Base-by-base conservation (phyloP, 2,113 vertebrate species). In the Cynocephalus volans region DNA sequence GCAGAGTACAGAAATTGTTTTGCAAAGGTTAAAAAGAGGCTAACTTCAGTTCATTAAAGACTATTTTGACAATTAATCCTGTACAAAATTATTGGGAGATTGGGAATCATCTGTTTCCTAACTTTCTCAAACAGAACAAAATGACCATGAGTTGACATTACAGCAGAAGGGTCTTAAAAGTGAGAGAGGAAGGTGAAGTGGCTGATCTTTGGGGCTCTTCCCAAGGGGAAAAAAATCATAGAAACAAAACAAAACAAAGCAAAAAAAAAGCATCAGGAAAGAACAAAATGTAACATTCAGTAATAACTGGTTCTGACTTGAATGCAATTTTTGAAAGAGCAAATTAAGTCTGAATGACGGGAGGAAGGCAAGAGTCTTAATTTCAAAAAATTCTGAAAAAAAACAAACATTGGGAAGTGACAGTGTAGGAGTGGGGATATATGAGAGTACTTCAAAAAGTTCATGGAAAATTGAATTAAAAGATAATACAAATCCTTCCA, bases 351-450 rank as follows among this genome's bases (percentile, higher is more conserved):
- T 88, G 21, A 90, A 50, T 88, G 58, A 65, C 7, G 84, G 45
- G 21, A 70, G 21, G 24, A 54, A 64, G 26, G 17, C 6, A 48
- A 72, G 18, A 48, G 41, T 62, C 19, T 11, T 92, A 58, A 65
- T 41, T 87, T 90, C 73, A 92, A 60, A 90, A 94, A 97, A 52
- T 9, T 58, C 52, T 60, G 18, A 87, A 95, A 96, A 96, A 58
- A 48, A 77, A 80, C 4, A 19, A 31, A 77, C 15, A 4, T 21
- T 82, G 24, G 52, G 19, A n/a, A 92, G 26, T 50, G 79, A 24
- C 45, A 52, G 6, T 72, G 9, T 23, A 75, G 18, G 45, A 89
- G 24, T 58, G 64, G 3, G 15, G 19, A 50, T 26, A 8, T 41
- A 41, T 41, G 41, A 41, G 41, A 41, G 41, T 41, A 41, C 41